Conservation (phyloP, 1,140 invertebrate species). For the Bombyx mandarina region DNA sequence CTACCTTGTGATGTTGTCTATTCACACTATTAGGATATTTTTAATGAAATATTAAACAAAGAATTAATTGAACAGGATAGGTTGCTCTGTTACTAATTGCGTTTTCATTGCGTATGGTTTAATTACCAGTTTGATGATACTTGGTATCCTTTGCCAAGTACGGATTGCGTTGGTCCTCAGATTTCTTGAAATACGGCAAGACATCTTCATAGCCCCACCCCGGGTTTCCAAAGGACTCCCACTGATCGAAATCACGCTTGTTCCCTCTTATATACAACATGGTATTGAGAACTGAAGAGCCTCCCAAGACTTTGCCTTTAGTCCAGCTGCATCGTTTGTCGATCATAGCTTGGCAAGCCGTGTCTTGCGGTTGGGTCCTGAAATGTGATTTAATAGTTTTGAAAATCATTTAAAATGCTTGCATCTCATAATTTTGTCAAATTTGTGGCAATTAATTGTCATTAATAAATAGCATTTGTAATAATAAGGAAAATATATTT, state of each 20-base stretch:
- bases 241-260: slow-evolving; percentile 89
- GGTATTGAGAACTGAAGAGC: slow-evolving; percentile 88
- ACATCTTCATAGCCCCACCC: slow-evolving; percentile 93
- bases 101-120: not conserved
- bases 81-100: no score
- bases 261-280: slow-evolving; percentile 96
- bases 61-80: no score
- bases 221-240: slow-evolving; percentile 88
- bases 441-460: no score
- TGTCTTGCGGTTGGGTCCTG: slow-evolving; percentile 85
- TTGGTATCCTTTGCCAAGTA: slow-evolving; percentile 80
- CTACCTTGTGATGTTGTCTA: no score
- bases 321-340: slow-evolving; percentile 88
- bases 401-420: no score
- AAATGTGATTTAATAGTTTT: slow-evolving; percentile 32
- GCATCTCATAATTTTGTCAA: no score
- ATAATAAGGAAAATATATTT: no score
- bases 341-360: slow-evolving; percentile 88
- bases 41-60: no score
- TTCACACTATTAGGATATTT: no score
- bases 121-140: slow-evolving; percentile 79
- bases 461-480: no score
- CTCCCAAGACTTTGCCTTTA: slow-evolving; percentile 88
- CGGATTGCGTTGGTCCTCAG: slow-evolving; percentile 86
- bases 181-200: slow-evolving; percentile 90